phyloP scores from a whole-genome alignment of 2,888 invertebrate genomes.

The Cantharis flavilabris region DNA sequence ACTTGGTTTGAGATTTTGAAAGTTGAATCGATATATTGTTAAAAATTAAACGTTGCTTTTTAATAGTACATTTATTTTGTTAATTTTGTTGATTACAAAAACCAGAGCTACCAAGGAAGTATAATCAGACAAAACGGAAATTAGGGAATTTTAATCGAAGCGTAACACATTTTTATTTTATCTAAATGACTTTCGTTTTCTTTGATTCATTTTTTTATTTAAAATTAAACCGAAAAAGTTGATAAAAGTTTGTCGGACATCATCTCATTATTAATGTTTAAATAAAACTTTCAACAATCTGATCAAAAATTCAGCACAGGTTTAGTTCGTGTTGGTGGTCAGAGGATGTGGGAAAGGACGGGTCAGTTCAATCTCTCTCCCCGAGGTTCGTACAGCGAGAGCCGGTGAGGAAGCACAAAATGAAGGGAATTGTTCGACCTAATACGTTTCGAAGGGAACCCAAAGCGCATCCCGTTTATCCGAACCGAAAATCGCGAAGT shows the following conservation, averaged over 20 bases:
- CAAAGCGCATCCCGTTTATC: conserved; percentile 15
- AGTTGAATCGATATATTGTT: not conserved
- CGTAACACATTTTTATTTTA: conserved; percentile 4
- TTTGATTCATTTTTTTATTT: not conserved
- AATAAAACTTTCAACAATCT: conserved; percentile 5
- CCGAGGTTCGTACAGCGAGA: not conserved
- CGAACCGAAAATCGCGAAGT: conserved; percentile 9
- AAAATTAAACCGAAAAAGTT: not conserved
- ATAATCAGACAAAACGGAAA: not conserved
- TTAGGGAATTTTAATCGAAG: conserved; percentile 1
- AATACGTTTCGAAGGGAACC: conserved; percentile 14
- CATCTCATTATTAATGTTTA: conserved; percentile 7
- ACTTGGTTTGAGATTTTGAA: not conserved
- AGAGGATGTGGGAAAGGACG: not conserved
- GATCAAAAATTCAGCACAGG: conserved; percentile 3
- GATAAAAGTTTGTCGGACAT: not conserved
- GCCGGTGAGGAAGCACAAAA: conserved; percentile 15
- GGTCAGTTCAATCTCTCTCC: not conserved
- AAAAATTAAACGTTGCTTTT: not conserved
- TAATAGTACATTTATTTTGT: conserved; percentile 1
- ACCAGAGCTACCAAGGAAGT: not conserved
- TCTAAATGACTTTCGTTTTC: conserved; percentile 1
- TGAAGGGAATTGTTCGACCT: conserved; percentile 19
- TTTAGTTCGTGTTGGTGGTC: conserved; percentile 5
- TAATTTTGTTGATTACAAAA: conserved; percentile 2